phyloP scores from a whole-genome alignment of 92 coral and sea anemone species.

The Palythoa heliodiscus region DNA sequence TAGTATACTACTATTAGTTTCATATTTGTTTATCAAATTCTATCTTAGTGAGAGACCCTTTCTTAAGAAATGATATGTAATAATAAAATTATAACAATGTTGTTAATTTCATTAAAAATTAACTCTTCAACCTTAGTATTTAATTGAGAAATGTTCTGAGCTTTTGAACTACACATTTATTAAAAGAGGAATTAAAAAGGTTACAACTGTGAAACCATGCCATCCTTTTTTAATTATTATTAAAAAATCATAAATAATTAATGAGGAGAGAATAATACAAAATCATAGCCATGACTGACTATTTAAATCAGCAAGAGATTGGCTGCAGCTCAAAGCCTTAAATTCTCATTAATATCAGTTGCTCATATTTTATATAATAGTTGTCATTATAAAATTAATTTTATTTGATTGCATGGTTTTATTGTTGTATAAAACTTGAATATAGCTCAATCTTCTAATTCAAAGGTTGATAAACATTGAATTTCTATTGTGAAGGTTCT shows the following conservation, averaged over 20 bases:
- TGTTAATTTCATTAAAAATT: not conserved
- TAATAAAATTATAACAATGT: not conserved
- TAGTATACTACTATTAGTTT: not conserved
- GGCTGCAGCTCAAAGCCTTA: not conserved
- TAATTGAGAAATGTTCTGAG: not conserved
- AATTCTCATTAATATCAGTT: not conserved
- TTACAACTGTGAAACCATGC: not conserved
- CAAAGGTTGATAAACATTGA: not conserved
- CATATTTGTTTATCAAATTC: not conserved
- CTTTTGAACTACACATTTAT: not conserved
- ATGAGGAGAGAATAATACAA: not conserved
- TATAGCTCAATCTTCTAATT: not conserved
- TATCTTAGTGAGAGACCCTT: not conserved
- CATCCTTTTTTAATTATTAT: not conserved
- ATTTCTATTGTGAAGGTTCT: not conserved
- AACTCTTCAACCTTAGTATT: not conserved
- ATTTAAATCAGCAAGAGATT: not conserved
- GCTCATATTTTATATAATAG: not conserved
- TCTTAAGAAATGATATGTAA: not conserved
- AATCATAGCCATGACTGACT: not conserved
- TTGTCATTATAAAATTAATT: not conserved
- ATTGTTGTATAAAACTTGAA: not conserved
- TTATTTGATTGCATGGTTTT: not conserved
- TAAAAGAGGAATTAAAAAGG: not conserved
- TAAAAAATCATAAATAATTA: not conserved